A percentile compares a stretch with the other conserved stretches of the same genome.
phyloP scores from a whole-genome alignment of 1,140 invertebrate genomes.

The Diplogasteroides magnus region DNA sequence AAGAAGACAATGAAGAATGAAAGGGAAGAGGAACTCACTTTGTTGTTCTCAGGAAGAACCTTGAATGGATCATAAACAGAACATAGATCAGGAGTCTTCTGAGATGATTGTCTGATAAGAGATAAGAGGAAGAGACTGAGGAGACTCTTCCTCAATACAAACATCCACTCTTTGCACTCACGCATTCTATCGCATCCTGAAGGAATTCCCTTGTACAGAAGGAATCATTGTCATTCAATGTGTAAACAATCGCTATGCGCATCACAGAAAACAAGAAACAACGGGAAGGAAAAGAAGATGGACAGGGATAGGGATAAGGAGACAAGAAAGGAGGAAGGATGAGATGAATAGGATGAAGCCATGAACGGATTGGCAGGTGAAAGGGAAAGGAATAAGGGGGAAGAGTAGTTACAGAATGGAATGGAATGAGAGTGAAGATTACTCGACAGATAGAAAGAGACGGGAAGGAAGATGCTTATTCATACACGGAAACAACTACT shows the following conservation, averaged over 20 bases:
- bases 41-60: slow-evolving; percentile 41
- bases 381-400: too few relatives aligned
- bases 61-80: slow-evolving; percentile 51
- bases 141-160: not conserved
- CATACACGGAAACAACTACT: too few relatives aligned
- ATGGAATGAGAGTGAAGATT: too few relatives aligned
- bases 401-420: too few relatives aligned
- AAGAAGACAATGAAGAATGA: slow-evolving; percentile 15
- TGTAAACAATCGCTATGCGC: not conserved
- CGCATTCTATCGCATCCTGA: not conserved
- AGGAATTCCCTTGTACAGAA: not conserved
- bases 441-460: too few relatives aligned
- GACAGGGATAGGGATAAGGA: not conserved
- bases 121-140: not conserved
- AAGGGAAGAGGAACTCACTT: slow-evolving; percentile 27
- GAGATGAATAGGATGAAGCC: slow-evolving; percentile 4
- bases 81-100: slow-evolving; percentile 14
- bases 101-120: slow-evolving; percentile 11
- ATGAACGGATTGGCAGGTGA: too few relatives aligned
- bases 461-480: too few relatives aligned
- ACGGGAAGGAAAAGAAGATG: not conserved
- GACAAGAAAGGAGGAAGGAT: slow-evolving; percentile 1
- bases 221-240: not conserved
- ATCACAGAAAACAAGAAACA: not conserved
- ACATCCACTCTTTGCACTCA: not conserved